Evolutionary conservation across 2,888 invertebrate species (phyloP).

Genomic region (Machimus atricapillus): DNA sequence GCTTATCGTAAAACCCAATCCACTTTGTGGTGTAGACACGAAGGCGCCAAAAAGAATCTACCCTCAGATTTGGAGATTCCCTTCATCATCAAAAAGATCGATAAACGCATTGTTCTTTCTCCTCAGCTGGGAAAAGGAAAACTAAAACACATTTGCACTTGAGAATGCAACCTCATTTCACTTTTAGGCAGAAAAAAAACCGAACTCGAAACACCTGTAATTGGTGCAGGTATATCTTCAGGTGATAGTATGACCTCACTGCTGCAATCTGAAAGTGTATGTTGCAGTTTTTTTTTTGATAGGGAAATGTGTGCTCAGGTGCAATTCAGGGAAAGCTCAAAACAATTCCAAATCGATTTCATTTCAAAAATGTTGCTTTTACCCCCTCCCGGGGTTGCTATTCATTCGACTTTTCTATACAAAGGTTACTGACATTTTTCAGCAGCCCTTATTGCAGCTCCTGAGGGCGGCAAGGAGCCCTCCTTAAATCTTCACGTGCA

Average conservation of each 20-base stretch:
- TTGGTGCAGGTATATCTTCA: background rate
- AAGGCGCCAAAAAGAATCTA: background rate
- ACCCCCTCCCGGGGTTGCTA: background rate
- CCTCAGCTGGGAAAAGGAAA: background rate
- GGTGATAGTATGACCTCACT: background rate
- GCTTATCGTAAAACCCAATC: background rate
- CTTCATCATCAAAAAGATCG: background rate
- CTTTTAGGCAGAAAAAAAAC: background rate
- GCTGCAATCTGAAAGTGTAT: background rate
- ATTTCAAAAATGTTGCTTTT: background rate
- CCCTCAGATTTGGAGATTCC: background rate
- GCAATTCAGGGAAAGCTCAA: background rate
- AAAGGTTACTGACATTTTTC: background rate
- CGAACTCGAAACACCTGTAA: background rate
- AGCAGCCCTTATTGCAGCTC: background rate
- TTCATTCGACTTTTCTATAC: background rate
- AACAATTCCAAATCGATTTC: background rate
- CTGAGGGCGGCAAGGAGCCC: background rate
- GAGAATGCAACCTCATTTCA: background rate
- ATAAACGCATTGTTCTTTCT: background rate
- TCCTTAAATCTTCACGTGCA: conserved; percentile 23
- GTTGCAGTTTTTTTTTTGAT: background rate
- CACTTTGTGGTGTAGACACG: background rate
- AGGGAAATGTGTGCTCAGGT: background rate
- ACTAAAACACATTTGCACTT: background rate